Conservation (phyloP, 92 coral and sea anemone genomes). For the Diadumene lineata region DNA sequence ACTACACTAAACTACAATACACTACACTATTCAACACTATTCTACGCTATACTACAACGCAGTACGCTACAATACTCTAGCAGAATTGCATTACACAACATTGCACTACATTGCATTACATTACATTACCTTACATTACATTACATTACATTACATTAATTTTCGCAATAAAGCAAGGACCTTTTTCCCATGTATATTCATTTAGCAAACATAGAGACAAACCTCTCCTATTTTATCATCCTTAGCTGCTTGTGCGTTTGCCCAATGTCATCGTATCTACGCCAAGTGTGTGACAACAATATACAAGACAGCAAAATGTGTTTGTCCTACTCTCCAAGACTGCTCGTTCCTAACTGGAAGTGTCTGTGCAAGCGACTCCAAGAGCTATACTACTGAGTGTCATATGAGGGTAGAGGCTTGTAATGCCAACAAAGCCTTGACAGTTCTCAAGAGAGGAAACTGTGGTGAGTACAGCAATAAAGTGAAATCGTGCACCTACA, state of each 20-base stretch:
- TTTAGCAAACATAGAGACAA: no score
- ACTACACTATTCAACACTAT: no score
- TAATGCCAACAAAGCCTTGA: slow-evolving; percentile 37
- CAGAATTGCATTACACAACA: no score
- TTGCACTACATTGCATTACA: no score
- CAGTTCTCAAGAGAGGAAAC: slow-evolving; percentile 63
- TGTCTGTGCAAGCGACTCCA: slow-evolving; percentile 78
- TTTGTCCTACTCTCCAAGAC: slow-evolving; percentile 59
- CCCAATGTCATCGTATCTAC: slow-evolving; percentile 61
- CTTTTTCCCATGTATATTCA: no score
- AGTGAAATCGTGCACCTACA: neutral
- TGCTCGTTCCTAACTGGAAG: slow-evolving; percentile 52
- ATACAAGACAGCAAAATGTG: slow-evolving; percentile 71
- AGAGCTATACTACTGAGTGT: slow-evolving; percentile 70
- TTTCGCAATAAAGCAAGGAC: no score
- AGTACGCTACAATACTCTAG: no score
- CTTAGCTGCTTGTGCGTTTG: slow-evolving; percentile 60
- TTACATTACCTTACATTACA: no score
- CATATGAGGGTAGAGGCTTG: slow-evolving; percentile 79
- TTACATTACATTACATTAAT: no score
- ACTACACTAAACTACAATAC: no score
- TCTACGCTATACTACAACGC: no score
- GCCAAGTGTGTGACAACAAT: slow-evolving; percentile 69
- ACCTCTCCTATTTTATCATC: neutral
- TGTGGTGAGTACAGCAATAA: slow-evolving; percentile 65